Conservation (phyloP, 2,113 vertebrate species). For the Toxotes chatareus region DNA sequence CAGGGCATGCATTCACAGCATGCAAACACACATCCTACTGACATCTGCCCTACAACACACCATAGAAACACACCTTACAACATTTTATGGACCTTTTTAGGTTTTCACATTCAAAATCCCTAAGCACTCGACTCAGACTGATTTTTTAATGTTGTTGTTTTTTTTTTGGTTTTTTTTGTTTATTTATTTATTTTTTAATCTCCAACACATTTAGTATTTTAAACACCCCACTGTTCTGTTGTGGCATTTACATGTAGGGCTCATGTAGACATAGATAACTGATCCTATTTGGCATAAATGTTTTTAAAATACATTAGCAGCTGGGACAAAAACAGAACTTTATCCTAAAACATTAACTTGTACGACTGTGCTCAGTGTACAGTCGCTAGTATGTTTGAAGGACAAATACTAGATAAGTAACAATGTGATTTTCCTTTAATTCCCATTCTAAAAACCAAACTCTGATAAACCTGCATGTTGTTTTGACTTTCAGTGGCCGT, state of each 20-base stretch:
- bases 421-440: conserved; percentile 50
- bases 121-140: conserved; percentile 5
- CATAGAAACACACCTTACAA: conserved; percentile 42
- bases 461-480: conserved; percentile 20
- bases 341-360: conserved; percentile 15
- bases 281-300: conserved; percentile 22
- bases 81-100: conserved; percentile 39
- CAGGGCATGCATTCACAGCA: conserved; percentile 52
- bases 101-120: conserved; percentile 41
- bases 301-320: conserved; percentile 39
- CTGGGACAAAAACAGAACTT: conserved; percentile 11
- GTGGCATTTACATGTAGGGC: background rate
- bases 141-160: background rate
- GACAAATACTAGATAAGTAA: conserved; percentile 28
- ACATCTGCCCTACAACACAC: conserved; percentile 36
- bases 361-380: conserved; percentile 31
- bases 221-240: background rate
- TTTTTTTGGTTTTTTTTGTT: no score
- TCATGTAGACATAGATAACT: background rate
- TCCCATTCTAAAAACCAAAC: conserved; percentile 3
- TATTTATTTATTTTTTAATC: no score
- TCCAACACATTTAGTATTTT: background rate
- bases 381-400: conserved; percentile 20
- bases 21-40: conserved; percentile 52
- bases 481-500: background rate